Conservation (phyloP, 1,140 invertebrate species). For the Nomia melanderi region DNA sequence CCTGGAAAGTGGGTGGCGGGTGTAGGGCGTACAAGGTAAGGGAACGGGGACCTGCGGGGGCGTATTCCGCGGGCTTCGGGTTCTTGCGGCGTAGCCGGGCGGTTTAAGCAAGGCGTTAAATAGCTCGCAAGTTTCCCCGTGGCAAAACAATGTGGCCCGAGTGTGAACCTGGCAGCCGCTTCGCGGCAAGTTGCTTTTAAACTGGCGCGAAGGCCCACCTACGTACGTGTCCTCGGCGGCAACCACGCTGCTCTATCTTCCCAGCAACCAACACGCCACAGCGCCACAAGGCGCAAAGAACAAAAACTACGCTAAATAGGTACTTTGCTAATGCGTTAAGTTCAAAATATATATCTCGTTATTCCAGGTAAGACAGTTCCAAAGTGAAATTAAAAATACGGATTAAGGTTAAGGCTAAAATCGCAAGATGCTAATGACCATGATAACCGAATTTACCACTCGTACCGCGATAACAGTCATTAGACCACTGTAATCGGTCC, state of each 20-base stretch:
- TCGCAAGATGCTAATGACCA: no score
- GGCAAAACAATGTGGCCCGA: slow-evolving; percentile 75
- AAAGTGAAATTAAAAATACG: no score
- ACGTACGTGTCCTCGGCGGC: slow-evolving; percentile 53
- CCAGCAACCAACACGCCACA: not conserved
- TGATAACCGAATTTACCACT: no score
- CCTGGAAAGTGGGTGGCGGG: slow-evolving; percentile 20
- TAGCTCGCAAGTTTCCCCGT: slow-evolving; percentile 77
- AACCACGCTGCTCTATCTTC: slow-evolving; percentile 16
- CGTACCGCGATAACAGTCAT: no score
- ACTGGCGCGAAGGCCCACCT: slow-evolving; percentile 28
- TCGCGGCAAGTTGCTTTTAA: slow-evolving; percentile 65
- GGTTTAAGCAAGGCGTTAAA: slow-evolving; percentile 76
- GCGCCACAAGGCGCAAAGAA: not conserved
- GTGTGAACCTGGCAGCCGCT: slow-evolving; percentile 72
- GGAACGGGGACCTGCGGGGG: slow-evolving; percentile 45
- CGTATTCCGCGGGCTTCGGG: slow-evolving; percentile 61
- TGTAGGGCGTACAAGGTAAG: slow-evolving; percentile 32
- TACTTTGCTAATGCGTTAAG: no score
- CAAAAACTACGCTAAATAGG: no score
- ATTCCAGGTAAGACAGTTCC: no score
- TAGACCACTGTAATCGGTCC: slow-evolving; percentile 11
- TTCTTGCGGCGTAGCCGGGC: slow-evolving; percentile 70
- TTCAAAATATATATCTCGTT: no score
- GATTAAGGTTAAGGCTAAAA: no score